phyloP scores from a whole-genome alignment of 1,140 invertebrate genomes.

The Phenacoccus solenopsis region DNA sequence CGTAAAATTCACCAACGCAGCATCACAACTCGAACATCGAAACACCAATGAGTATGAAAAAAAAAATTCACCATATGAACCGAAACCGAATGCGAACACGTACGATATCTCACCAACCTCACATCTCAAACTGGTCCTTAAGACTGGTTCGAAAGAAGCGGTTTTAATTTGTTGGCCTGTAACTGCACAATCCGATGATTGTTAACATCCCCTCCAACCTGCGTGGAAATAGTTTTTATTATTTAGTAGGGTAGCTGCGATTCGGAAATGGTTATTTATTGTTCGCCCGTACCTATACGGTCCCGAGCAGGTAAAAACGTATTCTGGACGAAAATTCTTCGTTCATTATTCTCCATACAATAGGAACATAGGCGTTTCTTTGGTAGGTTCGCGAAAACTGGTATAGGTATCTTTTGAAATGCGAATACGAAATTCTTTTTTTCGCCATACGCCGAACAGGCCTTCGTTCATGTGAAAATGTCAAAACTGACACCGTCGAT shows the following conservation, averaged over 20 bases:
- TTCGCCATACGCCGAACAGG: not conserved
- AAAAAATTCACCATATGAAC: no score
- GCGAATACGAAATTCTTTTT: not conserved
- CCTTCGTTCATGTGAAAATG: not conserved
- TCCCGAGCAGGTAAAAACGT: constrained; percentile 7
- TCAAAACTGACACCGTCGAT: not conserved
- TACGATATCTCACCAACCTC: not conserved
- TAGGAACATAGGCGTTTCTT: constrained; percentile 4
- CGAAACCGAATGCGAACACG: not conserved
- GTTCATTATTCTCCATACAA: not conserved
- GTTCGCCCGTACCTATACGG: not conserved
- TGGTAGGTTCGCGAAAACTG: constrained; percentile 5
- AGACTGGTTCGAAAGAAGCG: not conserved
- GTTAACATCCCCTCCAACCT: not conserved
- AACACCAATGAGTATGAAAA: no score
- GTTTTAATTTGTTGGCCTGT: not conserved
- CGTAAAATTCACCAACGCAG: no score
- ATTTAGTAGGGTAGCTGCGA: not conserved
- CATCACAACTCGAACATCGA: no score
- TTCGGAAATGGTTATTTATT: constrained; percentile 15
- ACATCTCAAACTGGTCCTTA: constrained; percentile 6
- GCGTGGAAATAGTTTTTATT: not conserved
- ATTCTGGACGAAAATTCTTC: not conserved
- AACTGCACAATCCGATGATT: no score
- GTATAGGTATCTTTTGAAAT: constrained; percentile 7